Base-by-base conservation (phyloP, 2,888 invertebrate species). In the Limenitis arthemis region DNA sequence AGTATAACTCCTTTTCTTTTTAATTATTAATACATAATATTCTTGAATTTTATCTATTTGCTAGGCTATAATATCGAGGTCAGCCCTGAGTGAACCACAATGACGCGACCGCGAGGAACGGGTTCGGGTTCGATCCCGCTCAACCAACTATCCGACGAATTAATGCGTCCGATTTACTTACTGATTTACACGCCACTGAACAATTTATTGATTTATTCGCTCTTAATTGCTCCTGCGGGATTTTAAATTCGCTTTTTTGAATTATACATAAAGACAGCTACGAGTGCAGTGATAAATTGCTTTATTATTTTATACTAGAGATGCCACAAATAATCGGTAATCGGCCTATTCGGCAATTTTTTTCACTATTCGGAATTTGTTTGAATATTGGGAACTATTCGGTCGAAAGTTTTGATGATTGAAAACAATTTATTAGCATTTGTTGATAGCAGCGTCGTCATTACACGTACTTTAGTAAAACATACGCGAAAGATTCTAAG, bases 131-230 rank as follows among this genome's bases (percentile, higher is more conserved):
- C 58, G 58, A 60, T 61, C 55, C 63, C 63, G 59, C 54, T 58
- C 60, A 65, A 67, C 64, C 70, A 74, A 73, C 70, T 71, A 72
- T 66, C 62, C 58, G 53, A 55, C 51, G 59, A 56, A 59, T 63
- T 61, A 63, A 62, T 64, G 58, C 59, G 59, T 61, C 55, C 56
- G 55, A 58, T 59, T 64, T 59, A 61, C 52, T 63, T 60, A 57
- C 61, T 58, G 58, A 50, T 47, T 44, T 40, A 53, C 47, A 54
- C 54, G 48, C 55, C 55, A 44, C 44, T 53, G 55, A 49, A 47
- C 55, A 60, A 58, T 64, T 61, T 55, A 61, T 61, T 61, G 59
- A 58, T 65, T 63, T 56, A 63, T 63, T 57, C 61, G 51, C 54
- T 57, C 61, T 64, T 65, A 53, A 51, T 60, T 61, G 56, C 53